Conservation (phyloP, 2,888 invertebrate genomes). For the Saturnia japonica region DNA sequence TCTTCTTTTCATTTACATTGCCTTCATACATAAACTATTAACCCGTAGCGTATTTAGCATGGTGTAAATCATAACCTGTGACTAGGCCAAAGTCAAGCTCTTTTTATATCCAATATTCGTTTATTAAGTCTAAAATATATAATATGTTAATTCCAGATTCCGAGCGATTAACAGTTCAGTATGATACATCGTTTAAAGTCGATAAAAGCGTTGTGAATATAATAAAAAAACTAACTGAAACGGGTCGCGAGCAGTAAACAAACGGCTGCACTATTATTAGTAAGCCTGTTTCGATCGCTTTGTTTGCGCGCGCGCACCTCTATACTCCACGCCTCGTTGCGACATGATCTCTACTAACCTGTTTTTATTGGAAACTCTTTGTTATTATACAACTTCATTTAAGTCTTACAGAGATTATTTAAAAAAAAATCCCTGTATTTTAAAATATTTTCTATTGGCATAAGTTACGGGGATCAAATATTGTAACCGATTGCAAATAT, state of each 20-base stretch:
- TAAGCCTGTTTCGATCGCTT: constrained; percentile 21
- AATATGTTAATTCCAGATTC: constrained; percentile 36
- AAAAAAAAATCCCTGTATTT: neutral
- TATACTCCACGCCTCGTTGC: neutral
- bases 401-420: neutral
- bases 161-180: constrained; percentile 49
- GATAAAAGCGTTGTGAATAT: constrained; percentile 56
- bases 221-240: constrained; percentile 56
- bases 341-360: neutral
- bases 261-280: constrained; percentile 29
- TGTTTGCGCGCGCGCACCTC: neutral
- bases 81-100: neutral
- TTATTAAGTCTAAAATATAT: neutral
- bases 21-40: neutral
- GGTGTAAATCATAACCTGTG: neutral
- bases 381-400: neutral
- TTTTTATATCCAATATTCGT: neutral
- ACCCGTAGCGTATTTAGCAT: neutral
- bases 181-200: constrained; percentile 48
- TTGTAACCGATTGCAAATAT: too few species aligned
- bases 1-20: neutral
- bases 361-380: neutral
- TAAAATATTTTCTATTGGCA: too few species aligned
- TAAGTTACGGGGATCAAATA: too few species aligned
- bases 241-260: constrained; percentile 43